Conservation (phyloP, 2,113 vertebrate species). For the Cynoglossus semilaevis region DNA sequence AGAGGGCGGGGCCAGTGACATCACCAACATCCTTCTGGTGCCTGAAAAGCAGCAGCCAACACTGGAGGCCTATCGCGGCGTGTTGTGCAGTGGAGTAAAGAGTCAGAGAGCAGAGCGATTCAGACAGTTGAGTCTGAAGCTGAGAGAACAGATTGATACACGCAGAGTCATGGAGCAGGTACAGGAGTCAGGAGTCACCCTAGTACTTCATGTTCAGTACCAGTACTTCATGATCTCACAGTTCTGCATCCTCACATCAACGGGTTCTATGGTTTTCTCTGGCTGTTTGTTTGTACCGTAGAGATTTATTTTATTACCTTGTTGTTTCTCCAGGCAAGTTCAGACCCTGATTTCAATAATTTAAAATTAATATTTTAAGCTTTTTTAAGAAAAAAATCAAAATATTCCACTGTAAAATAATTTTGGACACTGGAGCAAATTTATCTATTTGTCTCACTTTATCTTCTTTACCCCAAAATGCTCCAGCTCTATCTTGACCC, state of each 20-base stretch:
- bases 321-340: too few relatives aligned
- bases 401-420: background rate
- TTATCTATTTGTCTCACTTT: background rate
- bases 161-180: slow-evolving; percentile 81
- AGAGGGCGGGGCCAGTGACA: slow-evolving; percentile 52
- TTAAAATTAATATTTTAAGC: too few relatives aligned
- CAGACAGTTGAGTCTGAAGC: slow-evolving; percentile 77
- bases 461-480: background rate
- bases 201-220: too few relatives aligned
- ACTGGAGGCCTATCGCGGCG: slow-evolving; percentile 71
- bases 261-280: too few relatives aligned
- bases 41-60: slow-evolving; percentile 66
- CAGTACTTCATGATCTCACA: too few relatives aligned
- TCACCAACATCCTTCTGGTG: slow-evolving; percentile 75
- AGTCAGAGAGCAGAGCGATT: slow-evolving; percentile 74
- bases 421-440: background rate
- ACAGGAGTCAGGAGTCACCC: slow-evolving; percentile 14
- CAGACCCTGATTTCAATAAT: too few relatives aligned
- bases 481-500: slow-evolving; percentile 81
- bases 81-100: slow-evolving; percentile 73
- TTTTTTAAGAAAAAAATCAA: too few relatives aligned
- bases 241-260: too few relatives aligned
- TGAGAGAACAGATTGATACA: slow-evolving; percentile 83
- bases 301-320: too few relatives aligned
- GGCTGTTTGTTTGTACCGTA: too few relatives aligned